Base-by-base conservation (phyloP, 1,140 invertebrate genomes). In the Aphis gossypii region DNA sequence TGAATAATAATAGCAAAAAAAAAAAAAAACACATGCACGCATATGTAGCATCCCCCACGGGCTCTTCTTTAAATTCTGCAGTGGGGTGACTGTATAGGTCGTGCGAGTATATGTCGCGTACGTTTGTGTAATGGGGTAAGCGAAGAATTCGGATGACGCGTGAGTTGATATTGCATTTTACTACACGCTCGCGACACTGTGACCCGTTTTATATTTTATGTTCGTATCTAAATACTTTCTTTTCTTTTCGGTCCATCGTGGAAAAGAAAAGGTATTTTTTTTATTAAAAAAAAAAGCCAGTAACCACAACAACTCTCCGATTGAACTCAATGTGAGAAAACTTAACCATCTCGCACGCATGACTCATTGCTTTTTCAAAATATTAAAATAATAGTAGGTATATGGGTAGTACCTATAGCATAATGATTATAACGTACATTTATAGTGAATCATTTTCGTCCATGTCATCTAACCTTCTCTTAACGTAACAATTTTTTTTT, bases 161-260 rank as follows among this genome's bases (percentile, higher is more conserved):
- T 3, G 51, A 35, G 48, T 89, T 89, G 48, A 56, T 89, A 89
- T 89, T 56, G 88, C 51, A 56, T 89, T 89, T 89, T 89, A 89
- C 51, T 56, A 56, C 35, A 84, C 1, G 25, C 48, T 21, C 46
- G 14, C 46, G 46, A 51, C 46, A 89, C 21, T 56, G 35, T 41
- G 88, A 89, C 51, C 87, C 3, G 51, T 89, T 89, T 76, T 86
- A 86, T 89, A 54, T 89, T 54, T 89, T 54, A 89, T 89, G 35
- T 38, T 23, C 23, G 88, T 54, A 56, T 76, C 60, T 76, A n/a
- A 76, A 14, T 76, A 76, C 60, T n/a, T 2, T n/a, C 51, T 56
- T 89, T 89, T 56, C 35, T 56, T 35, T 76, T 89, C 11, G 20
- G n/a, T 56, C 38, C 38, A 41, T 38, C 51, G 35, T 38, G n/a